Base-by-base conservation (phyloP, 2,888 invertebrate genomes). In the Catocala fraxini region DNA sequence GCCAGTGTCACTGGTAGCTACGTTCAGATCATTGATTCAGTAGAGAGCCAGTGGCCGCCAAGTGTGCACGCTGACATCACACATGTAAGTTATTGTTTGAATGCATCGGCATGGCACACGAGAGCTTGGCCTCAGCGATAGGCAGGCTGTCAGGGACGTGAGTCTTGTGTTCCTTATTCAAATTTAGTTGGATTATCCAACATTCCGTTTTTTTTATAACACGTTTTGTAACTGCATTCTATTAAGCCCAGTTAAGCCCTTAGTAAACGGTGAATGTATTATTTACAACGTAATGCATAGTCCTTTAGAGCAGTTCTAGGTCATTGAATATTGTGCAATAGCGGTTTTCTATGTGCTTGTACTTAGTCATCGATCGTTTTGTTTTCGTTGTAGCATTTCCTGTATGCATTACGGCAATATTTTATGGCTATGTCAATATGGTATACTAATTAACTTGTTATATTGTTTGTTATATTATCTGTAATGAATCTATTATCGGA, bases 1-100 rank as follows among this genome's bases (percentile, higher is more conserved):
- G 58, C 59, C 56, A 41, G 51, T 61, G 51, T 60, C 57, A 61
- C 13, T 35, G 45, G 35, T 42, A 46, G 42, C 49, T 59, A 68
- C 52, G 46, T 55, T 15, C 25, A 46, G 57, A 6, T 6, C 35
- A 7, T 49, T 43, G 52, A 51, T 57, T 73, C 76, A 87, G 87
- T 87, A 72, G 72, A 71, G 73, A 75, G 68, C 68, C 72, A 68
- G 75, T 80, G 72, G 75, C 69, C 73, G 80, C 61, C 71, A 68
- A 68, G 73, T 60, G 75, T 74, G 76, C 82, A 83, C 85, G 84
- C 72, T 63, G 60, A 56, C 65, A 56, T 60, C 71, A 67, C 67
- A 73, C 82, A 84, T 80, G 87, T 87, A 85, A 87, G 87, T 85
- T 56, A 57, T 70, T 70, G 56, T 71, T 68, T 61, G 63, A 65